Evolutionary conservation across 2,113 vertebrate species (phyloP).

Genomic region (Gymnorhina tibicen): DNA sequence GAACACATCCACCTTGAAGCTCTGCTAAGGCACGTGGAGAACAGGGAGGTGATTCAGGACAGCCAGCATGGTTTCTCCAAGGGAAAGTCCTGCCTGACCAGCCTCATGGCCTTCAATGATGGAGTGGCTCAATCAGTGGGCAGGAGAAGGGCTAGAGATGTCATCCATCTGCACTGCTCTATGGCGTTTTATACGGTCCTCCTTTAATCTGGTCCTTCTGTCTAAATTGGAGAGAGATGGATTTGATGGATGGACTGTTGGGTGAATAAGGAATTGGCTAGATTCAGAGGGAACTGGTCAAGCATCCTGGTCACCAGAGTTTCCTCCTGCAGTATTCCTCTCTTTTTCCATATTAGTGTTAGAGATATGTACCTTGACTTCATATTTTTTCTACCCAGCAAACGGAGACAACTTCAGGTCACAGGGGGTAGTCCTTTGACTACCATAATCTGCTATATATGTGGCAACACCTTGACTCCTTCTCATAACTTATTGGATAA

Average conservation of each 20-base stretch:
- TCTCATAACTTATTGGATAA: background rate
- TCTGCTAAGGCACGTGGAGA: background rate
- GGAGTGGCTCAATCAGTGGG: background rate
- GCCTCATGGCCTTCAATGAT: background rate
- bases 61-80: background rate
- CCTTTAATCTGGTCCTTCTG: background rate
- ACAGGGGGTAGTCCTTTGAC: background rate
- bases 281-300: background rate
- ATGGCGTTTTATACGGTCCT: accelerated
- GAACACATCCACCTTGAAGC: background rate
- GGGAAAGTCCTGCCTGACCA: background rate
- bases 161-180: background rate
- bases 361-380: background rate
- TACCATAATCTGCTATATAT: background rate
- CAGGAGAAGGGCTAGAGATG: background rate
- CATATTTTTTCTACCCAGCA: background rate
- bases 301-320: background rate
- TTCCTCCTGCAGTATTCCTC: background rate
- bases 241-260: background rate
- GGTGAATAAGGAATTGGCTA: background rate
- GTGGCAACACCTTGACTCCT: background rate
- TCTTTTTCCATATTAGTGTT: background rate
- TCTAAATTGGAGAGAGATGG: background rate
- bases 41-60: background rate
- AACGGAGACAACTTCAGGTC: background rate